Base-by-base conservation (phyloP, 2,888 invertebrate species). In the Tinea pellionella region DNA sequence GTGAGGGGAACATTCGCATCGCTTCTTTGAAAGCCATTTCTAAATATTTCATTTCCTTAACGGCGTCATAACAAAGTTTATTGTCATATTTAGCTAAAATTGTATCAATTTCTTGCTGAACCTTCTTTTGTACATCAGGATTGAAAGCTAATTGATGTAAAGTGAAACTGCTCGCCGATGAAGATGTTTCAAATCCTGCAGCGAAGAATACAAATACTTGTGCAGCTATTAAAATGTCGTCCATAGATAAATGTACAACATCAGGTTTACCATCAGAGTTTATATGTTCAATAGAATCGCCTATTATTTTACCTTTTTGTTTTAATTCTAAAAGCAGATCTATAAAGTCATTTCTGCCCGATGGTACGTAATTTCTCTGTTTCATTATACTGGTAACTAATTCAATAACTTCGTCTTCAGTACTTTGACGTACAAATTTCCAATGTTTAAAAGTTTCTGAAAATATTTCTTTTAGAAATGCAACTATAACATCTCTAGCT, bases 251-350 rank as follows among this genome's bases (percentile, higher is more conserved):
- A 2, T 77, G 74, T 0, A 81, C 69, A 8, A 69, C 68, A 68
- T 76, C 75, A 1, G 80, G 71, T 15, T 73, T 64, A 1, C 84
- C 84, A 64, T 85, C 74, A 4, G 37, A 9, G 19, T 56, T 41
- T 8, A 43, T 30, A 12, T 57, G n/a, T 59, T 62, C 62, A 1
- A 62, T 60, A n/a, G 62, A 62, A 9, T 60, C 37, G 11, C 60
- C 62, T 4, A 59, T 18, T 1, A 62, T 60, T 41, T 37, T 42
- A 13, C 62, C 62, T 3, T 55, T 53, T 8, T 53, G 16, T 18
- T 59, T 51, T 16, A 62, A n/a, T 19, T 59, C 55, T 15, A 62
- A 53, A n/a, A 62, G n/a, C 29, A 60, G 30, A 55, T 62, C 62
- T 15, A 62, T 53, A 41, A 62, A 62, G 51, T 62, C 62, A 18